Evolutionary conservation across 2,797 vertebrate species (phyloP), one percentile per base, ranked within the genome.

Genomic region (Gymnopithys bicolor): DNA sequence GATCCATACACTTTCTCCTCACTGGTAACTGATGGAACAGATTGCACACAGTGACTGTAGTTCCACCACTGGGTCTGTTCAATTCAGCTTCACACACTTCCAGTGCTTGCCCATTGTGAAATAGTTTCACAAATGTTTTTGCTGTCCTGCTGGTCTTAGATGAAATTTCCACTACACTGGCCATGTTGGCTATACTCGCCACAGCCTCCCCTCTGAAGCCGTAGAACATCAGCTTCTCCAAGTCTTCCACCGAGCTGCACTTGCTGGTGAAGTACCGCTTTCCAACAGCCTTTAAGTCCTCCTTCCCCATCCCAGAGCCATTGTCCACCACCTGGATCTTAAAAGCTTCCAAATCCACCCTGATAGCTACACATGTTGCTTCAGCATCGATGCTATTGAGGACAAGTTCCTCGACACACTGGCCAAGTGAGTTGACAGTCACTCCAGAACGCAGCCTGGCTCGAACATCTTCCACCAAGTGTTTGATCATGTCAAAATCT

Each of bases 141-240:
- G 96, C 96, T 5, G 98, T 98, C 27, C 77, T 96, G 66, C 93
- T 98, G 69, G 96, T 97, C 93, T 98, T 98, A 33, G 99, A 99
- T 56, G 98, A 98, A 95, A 99, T 98, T 96, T 99, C 99, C 70
- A 99, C 98, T 59, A 99, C 53, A 4, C 97, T 98, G 58, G 99
- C 98, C 67, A 99, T 71, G 84, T 98, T 97, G 32, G 97, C 97
- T 46, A 99, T 97, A 89, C 99, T 99, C 45, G 99, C 99, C 93
- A 99, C 91, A 33, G 99, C 99, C 94, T 99, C 99, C 37, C 99
- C 99, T 89, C 99, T 98, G 94, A 99, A 99, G 28, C 99, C 99
- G 32, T 98, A 98, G 96, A 97, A 99, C 6, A 28, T 88, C 13
- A 99, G 97, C 68, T 98, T 97, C 60, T 99, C 98, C 94, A 99